These are phyloP conservation scores for Erithacus rubecula DNA, from an alignment of 2,797 vertebrate species.

Conservation along the genomic window DNA sequence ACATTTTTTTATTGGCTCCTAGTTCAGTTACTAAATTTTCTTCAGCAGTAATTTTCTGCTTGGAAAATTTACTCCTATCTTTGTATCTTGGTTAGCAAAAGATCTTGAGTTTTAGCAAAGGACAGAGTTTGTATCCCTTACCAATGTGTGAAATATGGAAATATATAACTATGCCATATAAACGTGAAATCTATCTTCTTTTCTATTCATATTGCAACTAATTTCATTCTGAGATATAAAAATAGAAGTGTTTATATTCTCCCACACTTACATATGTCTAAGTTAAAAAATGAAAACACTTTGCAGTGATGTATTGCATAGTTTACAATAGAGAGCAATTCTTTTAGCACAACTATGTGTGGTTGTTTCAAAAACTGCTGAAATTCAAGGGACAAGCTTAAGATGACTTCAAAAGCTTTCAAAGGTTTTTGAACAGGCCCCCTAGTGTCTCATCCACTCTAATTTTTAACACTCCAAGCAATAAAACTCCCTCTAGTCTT, in stretches of 20 bases:
- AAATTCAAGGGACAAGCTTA: constrained; percentile 34
- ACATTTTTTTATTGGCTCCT: constrained; percentile 18
- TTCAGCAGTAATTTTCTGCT: constrained; percentile 33
- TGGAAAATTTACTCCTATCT: constrained; percentile 16
- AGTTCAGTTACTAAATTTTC: constrained; percentile 21
- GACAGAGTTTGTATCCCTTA: neutral
- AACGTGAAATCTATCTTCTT: neutral
- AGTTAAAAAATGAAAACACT: neutral
- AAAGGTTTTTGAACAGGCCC: constrained; percentile 47
- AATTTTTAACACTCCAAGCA: constrained; percentile 34
- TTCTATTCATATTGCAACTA: neutral
- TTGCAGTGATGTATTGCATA: neutral
- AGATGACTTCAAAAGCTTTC: constrained; percentile 48
- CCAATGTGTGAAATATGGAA: neutral
- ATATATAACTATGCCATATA: neutral
- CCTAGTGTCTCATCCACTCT: constrained; percentile 22
- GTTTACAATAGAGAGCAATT: neutral
- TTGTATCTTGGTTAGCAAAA: neutral
- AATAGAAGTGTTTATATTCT: neutral
- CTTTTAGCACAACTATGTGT: neutral
- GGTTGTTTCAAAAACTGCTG: neutral
- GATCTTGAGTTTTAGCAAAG: neutral
- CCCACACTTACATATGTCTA: neutral
- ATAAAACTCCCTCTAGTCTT: constrained; percentile 37
- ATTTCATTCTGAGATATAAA: neutral